phyloP scores from a whole-genome alignment of 1,140 invertebrate genomes.

The Heterodera schachtii region DNA sequence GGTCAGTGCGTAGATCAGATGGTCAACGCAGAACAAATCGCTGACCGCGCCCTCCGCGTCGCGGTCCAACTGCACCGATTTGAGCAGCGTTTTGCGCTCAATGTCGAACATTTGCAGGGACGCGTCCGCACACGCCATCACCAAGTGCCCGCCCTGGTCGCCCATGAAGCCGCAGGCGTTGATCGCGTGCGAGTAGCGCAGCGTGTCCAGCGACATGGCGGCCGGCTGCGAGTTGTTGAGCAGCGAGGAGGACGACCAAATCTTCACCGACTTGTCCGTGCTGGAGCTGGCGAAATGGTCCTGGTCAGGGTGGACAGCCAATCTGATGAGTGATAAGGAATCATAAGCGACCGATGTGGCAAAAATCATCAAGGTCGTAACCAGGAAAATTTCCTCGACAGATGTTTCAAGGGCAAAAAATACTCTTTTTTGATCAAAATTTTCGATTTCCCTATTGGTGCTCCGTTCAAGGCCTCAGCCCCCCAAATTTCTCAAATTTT shows the following conservation, averaged over 20 bases:
- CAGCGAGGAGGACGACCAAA: conserved; percentile 41
- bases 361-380: too few relatives aligned
- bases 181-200: conserved; percentile 43
- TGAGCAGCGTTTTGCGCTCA: conserved; percentile 35
- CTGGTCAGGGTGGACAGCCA: conserved; percentile 47
- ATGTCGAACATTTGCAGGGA: conserved; percentile 44
- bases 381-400: too few relatives aligned
- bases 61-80: conserved; percentile 38
- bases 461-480: too few relatives aligned
- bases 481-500: too few relatives aligned
- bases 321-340: conserved; percentile 32
- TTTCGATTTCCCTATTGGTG: too few relatives aligned
- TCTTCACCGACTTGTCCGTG: conserved; percentile 44
- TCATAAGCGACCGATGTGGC: neutral
- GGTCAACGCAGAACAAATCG: conserved; percentile 42
- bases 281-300: conserved; percentile 44
- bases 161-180: conserved; percentile 51
- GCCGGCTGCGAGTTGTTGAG: conserved; percentile 36
- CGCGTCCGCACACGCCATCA: conserved; percentile 41
- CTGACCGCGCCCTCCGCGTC: conserved; percentile 39
- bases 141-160: conserved; percentile 37
- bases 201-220: conserved; percentile 42
- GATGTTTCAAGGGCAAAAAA: too few relatives aligned
- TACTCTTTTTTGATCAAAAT: too few relatives aligned
- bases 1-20: conserved; percentile 54